Conservation (phyloP, 2,888 invertebrate genomes). For the Alcis repandata region DNA sequence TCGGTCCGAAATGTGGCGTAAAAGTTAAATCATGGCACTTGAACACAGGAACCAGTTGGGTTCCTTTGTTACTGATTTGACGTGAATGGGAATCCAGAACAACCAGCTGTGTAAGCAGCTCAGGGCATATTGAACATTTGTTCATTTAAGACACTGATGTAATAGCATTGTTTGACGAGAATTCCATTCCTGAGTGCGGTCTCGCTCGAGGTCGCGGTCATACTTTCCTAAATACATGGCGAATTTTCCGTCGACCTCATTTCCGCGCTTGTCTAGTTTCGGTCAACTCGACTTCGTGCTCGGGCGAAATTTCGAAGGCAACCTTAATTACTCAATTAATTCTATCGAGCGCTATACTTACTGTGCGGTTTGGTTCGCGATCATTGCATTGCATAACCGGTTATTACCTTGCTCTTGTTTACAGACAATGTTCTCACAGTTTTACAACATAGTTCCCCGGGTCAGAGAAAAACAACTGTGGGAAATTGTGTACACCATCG, state of each 20-base stretch:
- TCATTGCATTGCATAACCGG: slow-evolving; percentile 71
- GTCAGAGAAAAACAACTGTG: slow-evolving; percentile 72
- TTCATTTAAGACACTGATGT: slow-evolving; percentile 10
- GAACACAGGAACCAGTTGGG: neutral
- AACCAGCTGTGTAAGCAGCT: slow-evolving; percentile 18
- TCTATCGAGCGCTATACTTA: slow-evolving; percentile 53
- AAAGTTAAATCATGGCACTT: neutral
- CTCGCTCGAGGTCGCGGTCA: slow-evolving; percentile 34
- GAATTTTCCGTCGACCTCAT: slow-evolving; percentile 49
- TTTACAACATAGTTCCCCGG: slow-evolving; percentile 63
- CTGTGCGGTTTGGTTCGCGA: slow-evolving; percentile 61
- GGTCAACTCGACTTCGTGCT: slow-evolving; percentile 41
- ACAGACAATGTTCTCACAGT: slow-evolving; percentile 69
- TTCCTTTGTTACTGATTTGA: neutral
- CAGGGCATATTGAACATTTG: neutral
- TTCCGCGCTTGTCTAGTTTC: slow-evolving; percentile 55
- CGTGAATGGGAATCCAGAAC: neutral
- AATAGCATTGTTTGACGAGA: slow-evolving; percentile 9
- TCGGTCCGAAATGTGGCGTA: neutral
- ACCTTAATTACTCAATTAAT: slow-evolving; percentile 72
- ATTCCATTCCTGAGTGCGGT: slow-evolving; percentile 35
- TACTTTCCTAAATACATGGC: slow-evolving; percentile 43
- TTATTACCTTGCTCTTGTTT: slow-evolving; percentile 75
- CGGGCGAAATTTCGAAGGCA: slow-evolving; percentile 58
- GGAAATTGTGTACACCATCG: slow-evolving; percentile 53